These are phyloP conservation scores for Nothobranchius kuhntae DNA, from an alignment of 2,113 vertebrate species.

Conservation along the genomic window DNA sequence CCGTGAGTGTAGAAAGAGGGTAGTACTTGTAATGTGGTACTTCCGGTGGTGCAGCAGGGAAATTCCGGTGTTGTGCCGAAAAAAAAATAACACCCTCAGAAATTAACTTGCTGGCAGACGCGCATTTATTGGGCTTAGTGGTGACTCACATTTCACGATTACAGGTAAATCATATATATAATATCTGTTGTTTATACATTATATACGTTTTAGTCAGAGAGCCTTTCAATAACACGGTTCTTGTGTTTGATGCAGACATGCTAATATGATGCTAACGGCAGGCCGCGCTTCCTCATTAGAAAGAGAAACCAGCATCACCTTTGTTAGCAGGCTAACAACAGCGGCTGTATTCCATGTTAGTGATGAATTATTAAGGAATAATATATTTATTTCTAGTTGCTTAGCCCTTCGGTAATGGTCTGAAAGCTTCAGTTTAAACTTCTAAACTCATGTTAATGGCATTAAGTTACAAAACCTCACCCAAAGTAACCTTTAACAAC, in stretches of 20 bases:
- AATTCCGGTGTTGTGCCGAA: constrained; percentile 10
- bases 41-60: neutral
- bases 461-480: too few species aligned
- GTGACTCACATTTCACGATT: constrained; percentile 19
- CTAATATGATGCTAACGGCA: constrained; percentile 22
- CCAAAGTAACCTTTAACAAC: too few species aligned
- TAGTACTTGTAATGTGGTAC: neutral
- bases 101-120: neutral
- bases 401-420: fast-evolving
- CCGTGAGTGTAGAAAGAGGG: too few species aligned
- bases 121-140: constrained; percentile 1
- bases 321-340: constrained; percentile 45
- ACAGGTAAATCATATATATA: constrained; percentile 53
- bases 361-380: neutral
- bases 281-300: constrained; percentile 44
- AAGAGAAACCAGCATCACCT: constrained; percentile 34
- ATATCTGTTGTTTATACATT: neutral
- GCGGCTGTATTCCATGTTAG: neutral
- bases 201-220: fast-evolving
- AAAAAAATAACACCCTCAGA: constrained; percentile 21
- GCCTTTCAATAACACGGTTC: too few species aligned
- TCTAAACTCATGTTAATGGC: too few species aligned
- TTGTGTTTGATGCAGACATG: constrained; percentile 1
- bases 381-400: fast-evolving
- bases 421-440: neutral